A percentile compares a stretch with the other conserved stretches of the same genome.
Evolutionary conservation across 2,888 invertebrate species (phyloP).

Genomic region (Phrixothrix hirtus): DNA sequence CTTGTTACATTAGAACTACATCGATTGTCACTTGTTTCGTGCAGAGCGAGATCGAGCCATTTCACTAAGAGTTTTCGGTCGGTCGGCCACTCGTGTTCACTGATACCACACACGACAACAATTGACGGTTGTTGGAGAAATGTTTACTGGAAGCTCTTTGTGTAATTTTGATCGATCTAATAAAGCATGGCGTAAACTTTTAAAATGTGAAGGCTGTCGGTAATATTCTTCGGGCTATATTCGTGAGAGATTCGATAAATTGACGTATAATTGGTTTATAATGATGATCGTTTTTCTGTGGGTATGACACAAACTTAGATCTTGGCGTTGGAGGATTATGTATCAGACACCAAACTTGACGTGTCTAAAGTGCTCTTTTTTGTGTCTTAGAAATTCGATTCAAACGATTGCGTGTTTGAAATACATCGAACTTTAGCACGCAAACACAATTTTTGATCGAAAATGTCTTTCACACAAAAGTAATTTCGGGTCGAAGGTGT

Average conservation of each 20-base stretch:
- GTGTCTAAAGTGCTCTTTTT: constrained; percentile 34
- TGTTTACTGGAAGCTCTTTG: constrained; percentile 15
- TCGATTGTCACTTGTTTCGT: neutral
- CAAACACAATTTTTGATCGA: constrained; percentile 43
- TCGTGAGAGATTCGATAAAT: constrained; percentile 20
- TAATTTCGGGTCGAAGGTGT: constrained; percentile 31
- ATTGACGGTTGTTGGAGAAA: constrained; percentile 9
- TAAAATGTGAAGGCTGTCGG: constrained; percentile 14
- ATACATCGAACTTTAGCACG: constrained; percentile 41
- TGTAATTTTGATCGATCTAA: constrained; percentile 11
- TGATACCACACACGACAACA: constrained; percentile 4
- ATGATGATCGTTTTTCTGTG: constrained; percentile 22
- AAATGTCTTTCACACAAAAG: constrained; percentile 41
- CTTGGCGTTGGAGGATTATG: constrained; percentile 24
- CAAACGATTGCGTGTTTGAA: constrained; percentile 39
- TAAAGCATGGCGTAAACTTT: constrained; percentile 9
- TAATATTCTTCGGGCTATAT: constrained; percentile 18
- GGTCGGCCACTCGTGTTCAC: constrained; percentile 1
- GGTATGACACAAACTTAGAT: constrained; percentile 20
- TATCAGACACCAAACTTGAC: constrained; percentile 27
- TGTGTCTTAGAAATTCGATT: constrained; percentile 40
- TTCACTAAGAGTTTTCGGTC: too few relatives aligned
- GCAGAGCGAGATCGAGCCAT: too few relatives aligned
- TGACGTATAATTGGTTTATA: constrained; percentile 23
- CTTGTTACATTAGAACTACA: constrained; percentile 2